Base-by-base conservation (phyloP, 2,797 vertebrate genomes). In the Xiphorhynchus erythropygius region DNA sequence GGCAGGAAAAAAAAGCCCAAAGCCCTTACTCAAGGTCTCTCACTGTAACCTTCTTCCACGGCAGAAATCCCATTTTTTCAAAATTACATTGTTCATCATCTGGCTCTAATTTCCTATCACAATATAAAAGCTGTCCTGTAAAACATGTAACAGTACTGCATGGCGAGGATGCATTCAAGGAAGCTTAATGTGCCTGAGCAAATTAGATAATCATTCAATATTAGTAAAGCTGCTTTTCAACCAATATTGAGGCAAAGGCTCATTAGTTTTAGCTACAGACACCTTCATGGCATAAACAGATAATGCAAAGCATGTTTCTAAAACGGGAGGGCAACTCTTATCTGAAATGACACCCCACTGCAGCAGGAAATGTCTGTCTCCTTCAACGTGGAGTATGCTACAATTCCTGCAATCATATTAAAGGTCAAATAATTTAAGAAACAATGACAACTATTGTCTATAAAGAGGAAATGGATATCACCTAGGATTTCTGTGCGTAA, bases 351-450 rank as follows among this genome's bases (percentile, higher is more conserved):
- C 19, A 57, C 11, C 17, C 65, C 15, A 8, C 35, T 55, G 75
- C 71, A 84, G 74, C 32, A 88, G 49, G 27, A 89, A 69, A 65
- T 2, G 28, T 33, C 76, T 50, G 60, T 35, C 64, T 80, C 47
- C 65, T 79, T 19, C 65, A 52, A 30, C 42, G 25, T 0, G 0
- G 49, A 42, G 24, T 18, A 62, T 0, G 0, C 8, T 59, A 28
- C 32, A 41, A 41, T 17, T 56, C 56, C 56, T 84, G 37, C 44
- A 35, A 42, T 21, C 79, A 42, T 7, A 49, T 59, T 30, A 37
- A 56, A 88, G 49, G 33, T 25, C 35, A 32, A 80, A 22, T 35
- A 2, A 83, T 30, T 69, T 67, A 37, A 82, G 37, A 68, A 78
- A 71, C 67, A 8, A 15, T 8, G 15, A 83, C 18, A 88, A 59